Base-by-base conservation (phyloP, 1,140 invertebrate genomes). In the Eumaeus atala region DNA sequence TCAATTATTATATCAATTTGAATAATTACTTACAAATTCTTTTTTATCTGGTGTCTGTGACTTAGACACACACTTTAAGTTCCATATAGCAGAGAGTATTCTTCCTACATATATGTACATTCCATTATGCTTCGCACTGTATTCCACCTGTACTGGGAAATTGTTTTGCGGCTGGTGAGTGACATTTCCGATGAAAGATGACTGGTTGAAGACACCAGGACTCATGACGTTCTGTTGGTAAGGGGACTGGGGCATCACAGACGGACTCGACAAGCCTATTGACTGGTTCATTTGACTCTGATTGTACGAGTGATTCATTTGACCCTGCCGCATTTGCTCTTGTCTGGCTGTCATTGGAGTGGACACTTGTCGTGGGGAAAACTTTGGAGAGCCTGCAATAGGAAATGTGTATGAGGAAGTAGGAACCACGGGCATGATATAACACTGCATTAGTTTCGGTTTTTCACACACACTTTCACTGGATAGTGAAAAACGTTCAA, bases 91-190 rank as follows among this genome's bases (percentile, higher is more conserved):
- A 54, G 95, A 88, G 6, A 98, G 77, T 64, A 98, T 94, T 60
- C 97, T 90, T 18, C 94, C 92, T 8, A 98, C 90, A 72, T 96
- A 97, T 3, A 98, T 88, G 86, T 98, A 99, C 0, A 99, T 88
- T 0, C 96, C 96, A 77, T 97, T 96, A 73, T 98, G 97, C 84
- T 97, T 97, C 3, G 94, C 91, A 2, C 95, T 96, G 74, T 92
- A 95, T 42, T 91, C 88, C 6, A 90, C 78, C 59, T 91, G 90
- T 48, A 90, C 57, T 8, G 70, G 74, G 56, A 65, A 83, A 52
- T 74, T 82, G 11, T 86, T 80, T 58, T 78, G 75, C 35, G 88
- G 65, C 35, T 80, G 77, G 51, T 78, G 76, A 9, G 74, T 67
- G 12, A 77, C 52, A 47, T 82, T 81, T 1, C 72, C 74, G 12